Conservation (phyloP, 1,140 invertebrate species). For the Drosophila sturtevanti region DNA sequence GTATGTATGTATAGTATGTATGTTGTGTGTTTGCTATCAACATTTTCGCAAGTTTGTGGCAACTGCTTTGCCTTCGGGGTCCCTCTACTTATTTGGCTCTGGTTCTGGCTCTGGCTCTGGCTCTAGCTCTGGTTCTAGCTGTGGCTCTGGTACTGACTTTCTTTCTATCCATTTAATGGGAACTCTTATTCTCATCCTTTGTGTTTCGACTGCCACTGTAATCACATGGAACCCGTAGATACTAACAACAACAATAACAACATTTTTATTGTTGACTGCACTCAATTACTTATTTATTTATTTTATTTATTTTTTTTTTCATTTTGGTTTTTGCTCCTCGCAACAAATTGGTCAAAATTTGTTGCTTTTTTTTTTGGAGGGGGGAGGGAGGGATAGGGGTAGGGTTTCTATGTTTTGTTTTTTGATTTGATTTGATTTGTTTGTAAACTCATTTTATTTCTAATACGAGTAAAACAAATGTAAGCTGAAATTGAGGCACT, state of each 20-base stretch:
- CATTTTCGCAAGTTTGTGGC: constrained; percentile 41
- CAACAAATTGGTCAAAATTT: not conserved
- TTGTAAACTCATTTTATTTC: constrained; percentile 55
- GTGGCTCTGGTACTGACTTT: not conserved
- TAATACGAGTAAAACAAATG: constrained; percentile 14
- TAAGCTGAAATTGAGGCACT: constrained; percentile 24
- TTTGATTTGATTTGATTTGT: constrained; percentile 51
- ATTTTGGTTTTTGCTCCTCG: constrained; percentile 15
- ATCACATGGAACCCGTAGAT: constrained; percentile 37
- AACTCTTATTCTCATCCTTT: constrained; percentile 31
- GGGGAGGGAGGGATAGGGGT: too few relatives aligned
- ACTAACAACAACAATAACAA: constrained; percentile 12
- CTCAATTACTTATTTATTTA: constrained; percentile 75
- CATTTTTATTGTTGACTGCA: constrained; percentile 79
- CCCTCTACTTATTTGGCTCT: constrained; percentile 9
- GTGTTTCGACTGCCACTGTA: constrained; percentile 51
- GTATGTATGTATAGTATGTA: not conserved
- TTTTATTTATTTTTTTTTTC: constrained; percentile 24
- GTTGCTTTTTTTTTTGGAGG: too few relatives aligned
- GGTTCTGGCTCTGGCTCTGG: not conserved
- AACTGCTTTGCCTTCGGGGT: constrained; percentile 43
- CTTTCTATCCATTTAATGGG: not conserved
- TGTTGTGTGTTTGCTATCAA: constrained; percentile 29
- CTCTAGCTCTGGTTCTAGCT: constrained; percentile 4
- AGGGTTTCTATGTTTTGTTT: not conserved